These are phyloP conservation scores for Pristis pectinata DNA, from an alignment of 2,797 vertebrate genomes.

Conservation along the genomic window DNA sequence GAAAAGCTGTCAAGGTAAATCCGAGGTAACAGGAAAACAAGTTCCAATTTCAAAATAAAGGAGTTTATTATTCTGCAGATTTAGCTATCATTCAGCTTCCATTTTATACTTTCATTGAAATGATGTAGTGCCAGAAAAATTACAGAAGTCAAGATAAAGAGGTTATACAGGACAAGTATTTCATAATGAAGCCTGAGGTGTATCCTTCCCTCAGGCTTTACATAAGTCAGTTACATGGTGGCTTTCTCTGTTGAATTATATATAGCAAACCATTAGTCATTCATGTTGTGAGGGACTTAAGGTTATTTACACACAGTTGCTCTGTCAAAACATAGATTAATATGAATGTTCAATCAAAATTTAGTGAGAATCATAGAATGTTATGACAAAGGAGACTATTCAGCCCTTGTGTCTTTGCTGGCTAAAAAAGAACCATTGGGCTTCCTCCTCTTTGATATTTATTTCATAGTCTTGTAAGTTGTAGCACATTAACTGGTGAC, in stretches of 20 bases:
- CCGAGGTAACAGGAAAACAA: background rate
- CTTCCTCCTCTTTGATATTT: too few species aligned
- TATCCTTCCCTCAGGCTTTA: background rate
- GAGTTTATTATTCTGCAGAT: background rate
- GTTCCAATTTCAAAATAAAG: background rate
- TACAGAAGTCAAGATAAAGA: background rate
- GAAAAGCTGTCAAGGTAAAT: background rate
- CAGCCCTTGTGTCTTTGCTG: too few species aligned
- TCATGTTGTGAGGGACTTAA: background rate
- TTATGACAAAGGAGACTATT: too few species aligned
- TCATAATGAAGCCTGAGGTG: background rate
- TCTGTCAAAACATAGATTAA: background rate
- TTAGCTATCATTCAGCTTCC: background rate
- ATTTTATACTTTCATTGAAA: background rate
- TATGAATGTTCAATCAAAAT: background rate
- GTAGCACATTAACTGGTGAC: too few species aligned
- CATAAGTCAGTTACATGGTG: background rate
- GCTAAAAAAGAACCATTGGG: too few species aligned
- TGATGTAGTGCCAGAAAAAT: background rate
- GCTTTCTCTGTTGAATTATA: background rate
- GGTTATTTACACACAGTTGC: background rate
- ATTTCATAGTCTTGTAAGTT: too few species aligned
- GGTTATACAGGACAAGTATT: background rate
- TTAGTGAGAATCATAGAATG: background rate
- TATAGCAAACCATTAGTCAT: background rate